A percentile compares a stretch with the other conserved stretches of the same genome.
Conservation (phyloP, 2,113 vertebrate genomes). For the Neolamprologus sp. region DNA sequence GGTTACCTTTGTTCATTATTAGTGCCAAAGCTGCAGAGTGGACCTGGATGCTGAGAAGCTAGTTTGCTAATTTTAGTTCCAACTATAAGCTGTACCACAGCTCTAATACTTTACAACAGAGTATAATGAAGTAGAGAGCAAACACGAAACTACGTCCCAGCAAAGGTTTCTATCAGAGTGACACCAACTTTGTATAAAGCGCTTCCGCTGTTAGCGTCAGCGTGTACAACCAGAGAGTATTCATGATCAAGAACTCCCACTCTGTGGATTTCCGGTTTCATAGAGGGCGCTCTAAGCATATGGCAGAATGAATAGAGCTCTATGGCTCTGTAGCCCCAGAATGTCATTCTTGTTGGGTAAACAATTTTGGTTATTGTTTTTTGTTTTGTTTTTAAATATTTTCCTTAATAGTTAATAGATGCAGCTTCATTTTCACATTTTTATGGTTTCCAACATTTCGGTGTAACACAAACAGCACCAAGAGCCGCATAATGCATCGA, state of each 20-base stretch:
- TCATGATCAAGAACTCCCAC: not conserved
- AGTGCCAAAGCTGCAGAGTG: not conserved
- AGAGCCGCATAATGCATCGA: not conserved
- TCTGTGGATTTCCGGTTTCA: not conserved
- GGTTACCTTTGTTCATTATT: conserved; percentile 55
- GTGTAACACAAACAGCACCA: not conserved
- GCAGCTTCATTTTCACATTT: not conserved
- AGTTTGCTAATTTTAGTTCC: not conserved
- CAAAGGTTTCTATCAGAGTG: not conserved
- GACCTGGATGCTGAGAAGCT: not conserved
- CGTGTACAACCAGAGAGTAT: not conserved
- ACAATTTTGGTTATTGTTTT: not conserved
- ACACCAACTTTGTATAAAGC: not conserved
- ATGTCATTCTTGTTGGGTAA: not conserved
- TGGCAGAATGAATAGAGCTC: not conserved
- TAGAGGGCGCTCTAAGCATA: not conserved
- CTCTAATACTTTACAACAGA: not conserved
- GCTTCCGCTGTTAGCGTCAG: conserved; percentile 21
- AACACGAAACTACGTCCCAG: not conserved
- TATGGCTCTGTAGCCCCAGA: not conserved
- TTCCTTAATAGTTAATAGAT: not conserved
- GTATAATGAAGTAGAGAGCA: not conserved
- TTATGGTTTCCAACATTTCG: not conserved
- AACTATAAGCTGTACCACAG: not conserved
- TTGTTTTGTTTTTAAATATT: not conserved